Conservation (phyloP, 2,113 vertebrate genomes). For the Cyphomyrus discorhynchus region DNA sequence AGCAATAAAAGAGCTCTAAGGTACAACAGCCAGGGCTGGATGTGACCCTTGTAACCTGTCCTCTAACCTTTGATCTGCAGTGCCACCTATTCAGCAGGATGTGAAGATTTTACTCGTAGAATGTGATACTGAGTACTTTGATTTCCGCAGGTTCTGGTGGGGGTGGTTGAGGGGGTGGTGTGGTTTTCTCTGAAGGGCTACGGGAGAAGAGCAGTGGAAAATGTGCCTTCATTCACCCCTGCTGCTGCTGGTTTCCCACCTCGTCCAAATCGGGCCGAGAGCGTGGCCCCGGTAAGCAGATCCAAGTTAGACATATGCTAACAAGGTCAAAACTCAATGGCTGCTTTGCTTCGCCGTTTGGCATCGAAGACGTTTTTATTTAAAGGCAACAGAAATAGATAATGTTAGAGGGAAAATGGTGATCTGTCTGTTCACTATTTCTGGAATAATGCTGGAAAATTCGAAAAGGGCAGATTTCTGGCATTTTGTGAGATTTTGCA, state of each 20-base stretch:
- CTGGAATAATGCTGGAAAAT: background rate
- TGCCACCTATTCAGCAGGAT: background rate
- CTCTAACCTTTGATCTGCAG: background rate
- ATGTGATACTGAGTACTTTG: background rate
- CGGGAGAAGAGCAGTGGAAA: slow-evolving; percentile 15
- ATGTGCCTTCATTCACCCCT: background rate
- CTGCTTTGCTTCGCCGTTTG: background rate
- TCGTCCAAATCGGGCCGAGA: slow-evolving; percentile 23
- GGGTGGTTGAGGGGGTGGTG: background rate
- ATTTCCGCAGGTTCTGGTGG: background rate
- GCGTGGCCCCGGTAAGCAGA: slow-evolving; percentile 27
- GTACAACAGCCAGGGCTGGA: background rate
- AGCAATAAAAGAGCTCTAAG: background rate
- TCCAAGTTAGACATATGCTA: slow-evolving; percentile 25
- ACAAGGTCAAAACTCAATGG: slow-evolving; percentile 38
- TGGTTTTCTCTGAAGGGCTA: slow-evolving; percentile 13
- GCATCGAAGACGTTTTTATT: background rate
- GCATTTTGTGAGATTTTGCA: background rate
- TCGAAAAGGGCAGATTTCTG: no score
- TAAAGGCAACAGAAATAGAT: background rate
- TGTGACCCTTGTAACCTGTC: background rate
- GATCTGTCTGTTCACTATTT: background rate
- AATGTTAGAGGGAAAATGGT: background rate
- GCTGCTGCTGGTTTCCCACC: slow-evolving; percentile 1
- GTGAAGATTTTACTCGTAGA: background rate